Base-by-base conservation (phyloP, 2,113 vertebrate species). In the Chitala chitala region DNA sequence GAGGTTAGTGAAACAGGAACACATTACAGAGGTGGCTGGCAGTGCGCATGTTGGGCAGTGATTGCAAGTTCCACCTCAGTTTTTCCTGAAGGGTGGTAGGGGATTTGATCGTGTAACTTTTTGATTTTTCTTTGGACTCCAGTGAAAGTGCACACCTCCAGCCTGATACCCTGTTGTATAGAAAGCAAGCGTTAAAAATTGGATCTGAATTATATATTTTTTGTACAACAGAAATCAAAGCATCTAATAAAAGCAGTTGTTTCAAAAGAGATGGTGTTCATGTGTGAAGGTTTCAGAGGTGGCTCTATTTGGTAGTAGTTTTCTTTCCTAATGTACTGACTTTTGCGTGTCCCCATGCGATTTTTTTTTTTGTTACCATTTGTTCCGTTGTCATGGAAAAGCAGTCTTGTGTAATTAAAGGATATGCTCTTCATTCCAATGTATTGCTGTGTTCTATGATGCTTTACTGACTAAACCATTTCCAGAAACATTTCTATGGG, bases 161-260 rank as follows among this genome's bases (percentile, higher is more conserved):
- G 4, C 29, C 42, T 48, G 42, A 22, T 38, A 68, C 22, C 42
- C 1, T 68, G 29, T 24, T 12, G 24, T 17, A 38, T 68, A 46
- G 40, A 68, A 68, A 22, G 38, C 42, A 42, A 4, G 38, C 38
- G 7, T 38, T 26, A 48, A 46, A 68, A 68, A 48, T 46, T 68
- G 9, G 1, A 22, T 68, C 26, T 38, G 24, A 46, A 4, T 1
- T 17, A 44, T 68, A 24, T 1, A 13, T 40, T 24, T 68, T 68
- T 68, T 68, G 40, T 68, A 68, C 42, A 46, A 46, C 42, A 40
- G 64, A 68, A 68, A 68, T 68, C 13, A 48, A 66, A 66, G 24
- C 42, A 68, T 38, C 64, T 48, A 68, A 68, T 68, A 68, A 68
- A 68, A 46, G 42, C 64, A 68, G 24, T 38, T 68, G 64, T 46